Evolutionary conservation across 2,888 invertebrate species (phyloP).

Genomic region (Lasioglossum villosulum): DNA sequence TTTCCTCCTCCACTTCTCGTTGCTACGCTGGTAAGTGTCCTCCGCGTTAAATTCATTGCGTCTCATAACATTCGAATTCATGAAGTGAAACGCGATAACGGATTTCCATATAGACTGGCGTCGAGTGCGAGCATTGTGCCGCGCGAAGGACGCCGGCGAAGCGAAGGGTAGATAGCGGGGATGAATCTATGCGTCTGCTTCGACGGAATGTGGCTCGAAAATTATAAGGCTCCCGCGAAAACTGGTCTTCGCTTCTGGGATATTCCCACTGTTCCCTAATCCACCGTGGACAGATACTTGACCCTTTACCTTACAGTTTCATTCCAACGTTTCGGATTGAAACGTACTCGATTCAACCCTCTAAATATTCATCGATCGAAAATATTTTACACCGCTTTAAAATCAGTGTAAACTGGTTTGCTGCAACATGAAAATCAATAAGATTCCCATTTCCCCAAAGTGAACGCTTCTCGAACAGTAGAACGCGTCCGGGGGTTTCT

Average conservation of each 20-base stretch:
- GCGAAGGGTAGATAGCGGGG: slow-evolving; percentile 17
- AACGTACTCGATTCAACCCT: too few relatives aligned
- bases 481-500: neutral
- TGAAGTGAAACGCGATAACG: slow-evolving; percentile 41
- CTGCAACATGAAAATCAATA: neutral
- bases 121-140: slow-evolving; percentile 20
- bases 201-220: neutral
- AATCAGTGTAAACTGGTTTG: neutral
- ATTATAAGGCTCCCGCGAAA: neutral
- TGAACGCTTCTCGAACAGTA: neutral
- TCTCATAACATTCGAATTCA: slow-evolving; percentile 50
- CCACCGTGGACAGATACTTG: neutral
- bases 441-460: neutral
- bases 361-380: too few relatives aligned
- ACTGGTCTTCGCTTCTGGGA: neutral
- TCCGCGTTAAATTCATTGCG: slow-evolving; percentile 40
- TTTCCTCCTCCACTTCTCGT: neutral
- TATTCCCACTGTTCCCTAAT: neutral
- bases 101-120: slow-evolving; percentile 48
- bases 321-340: too few relatives aligned
- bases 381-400: neutral
- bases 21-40: slow-evolving; percentile 1
- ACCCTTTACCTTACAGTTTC: neutral
- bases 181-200: neutral
- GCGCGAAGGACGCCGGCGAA: slow-evolving; percentile 10